Evolutionary conservation across 1,140 invertebrate species (phyloP).

Genomic region (Listronotus bonariensis): DNA sequence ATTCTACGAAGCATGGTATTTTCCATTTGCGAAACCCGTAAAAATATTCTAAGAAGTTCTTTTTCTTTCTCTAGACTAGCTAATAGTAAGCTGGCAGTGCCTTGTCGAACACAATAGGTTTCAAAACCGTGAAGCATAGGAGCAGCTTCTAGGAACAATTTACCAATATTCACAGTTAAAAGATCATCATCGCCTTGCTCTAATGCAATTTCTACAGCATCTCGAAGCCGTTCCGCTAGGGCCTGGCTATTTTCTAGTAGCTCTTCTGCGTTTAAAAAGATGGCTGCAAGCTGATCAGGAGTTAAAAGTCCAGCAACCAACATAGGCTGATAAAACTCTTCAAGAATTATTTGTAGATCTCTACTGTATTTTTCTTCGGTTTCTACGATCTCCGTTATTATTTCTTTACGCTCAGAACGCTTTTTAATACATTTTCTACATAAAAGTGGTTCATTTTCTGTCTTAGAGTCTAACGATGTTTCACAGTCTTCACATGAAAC

Average conservation of each 20-base stretch:
- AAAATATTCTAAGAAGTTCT: slow-evolving; percentile 90
- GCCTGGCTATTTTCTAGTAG: slow-evolving; percentile 86
- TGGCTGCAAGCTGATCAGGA: slow-evolving; percentile 80
- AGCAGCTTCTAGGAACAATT: slow-evolving; percentile 88
- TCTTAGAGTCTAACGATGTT: slow-evolving; percentile 68
- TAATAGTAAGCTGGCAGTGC: slow-evolving; percentile 83
- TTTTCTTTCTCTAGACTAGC: slow-evolving; percentile 94
- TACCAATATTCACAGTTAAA: slow-evolving; percentile 86
- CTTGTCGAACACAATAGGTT: slow-evolving; percentile 91
- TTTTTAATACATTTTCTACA: slow-evolving; percentile 88
- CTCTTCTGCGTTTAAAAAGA: slow-evolving; percentile 94
- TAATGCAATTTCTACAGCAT: slow-evolving; percentile 82
- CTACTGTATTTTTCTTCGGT: slow-evolving; percentile 95
- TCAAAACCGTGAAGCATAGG: slow-evolving; percentile 93
- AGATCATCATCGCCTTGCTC: slow-evolving; percentile 81
- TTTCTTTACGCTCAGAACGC: slow-evolving; percentile 88
- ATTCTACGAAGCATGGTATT: slow-evolving; percentile 89
- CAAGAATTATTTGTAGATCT: slow-evolving; percentile 87
- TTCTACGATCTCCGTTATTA: slow-evolving; percentile 93
- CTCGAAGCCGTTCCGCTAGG: slow-evolving; percentile 83
- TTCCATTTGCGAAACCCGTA: slow-evolving; percentile 95
- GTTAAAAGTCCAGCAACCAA: slow-evolving; percentile 82
- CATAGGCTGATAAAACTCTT: slow-evolving; percentile 95
- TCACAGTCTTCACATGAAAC: slow-evolving; percentile 79
- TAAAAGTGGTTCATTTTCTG: slow-evolving; percentile 72